phyloP scores from a whole-genome alignment of 2,113 vertebrate species.

The Vidua macroura region DNA sequence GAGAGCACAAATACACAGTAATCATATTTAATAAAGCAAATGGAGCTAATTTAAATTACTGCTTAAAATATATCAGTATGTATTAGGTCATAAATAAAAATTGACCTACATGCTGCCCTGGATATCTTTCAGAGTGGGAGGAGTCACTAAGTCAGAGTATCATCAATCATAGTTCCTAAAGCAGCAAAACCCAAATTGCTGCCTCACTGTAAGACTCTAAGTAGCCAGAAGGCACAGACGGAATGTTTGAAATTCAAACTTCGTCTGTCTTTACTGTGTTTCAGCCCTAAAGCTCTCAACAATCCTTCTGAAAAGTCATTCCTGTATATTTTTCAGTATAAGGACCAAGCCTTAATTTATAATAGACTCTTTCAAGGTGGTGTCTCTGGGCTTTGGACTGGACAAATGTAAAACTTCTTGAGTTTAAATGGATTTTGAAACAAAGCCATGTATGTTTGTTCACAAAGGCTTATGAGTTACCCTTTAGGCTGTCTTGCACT shows the following conservation, averaged over 20 bases:
- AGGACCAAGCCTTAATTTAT: not conserved
- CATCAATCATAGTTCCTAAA: not conserved
- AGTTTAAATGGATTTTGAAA: not conserved
- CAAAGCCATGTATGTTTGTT: not conserved
- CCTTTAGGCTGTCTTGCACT: not conserved
- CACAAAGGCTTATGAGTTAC: not conserved
- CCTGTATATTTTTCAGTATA: not conserved
- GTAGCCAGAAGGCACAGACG: not conserved
- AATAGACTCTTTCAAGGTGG: not conserved
- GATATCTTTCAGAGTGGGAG: constrained; percentile 19
- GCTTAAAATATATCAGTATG: constrained; percentile 6
- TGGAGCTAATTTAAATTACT: constrained; percentile 34
- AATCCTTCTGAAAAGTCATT: not conserved
- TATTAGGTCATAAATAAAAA: constrained; percentile 28
- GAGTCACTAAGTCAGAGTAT: not conserved
- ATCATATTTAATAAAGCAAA: constrained; percentile 37
- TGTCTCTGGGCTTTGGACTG: not conserved
- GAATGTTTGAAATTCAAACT: not conserved
- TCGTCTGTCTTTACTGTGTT: not conserved
- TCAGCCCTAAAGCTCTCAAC: not conserved
- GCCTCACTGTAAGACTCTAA: fast-evolving
- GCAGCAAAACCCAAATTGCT: not conserved
- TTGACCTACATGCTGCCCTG: not conserved
- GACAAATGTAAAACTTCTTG: not conserved
- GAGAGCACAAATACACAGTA: not conserved